Base-by-base conservation (phyloP, 2,888 invertebrate genomes). In the Tineola bisselliella region DNA sequence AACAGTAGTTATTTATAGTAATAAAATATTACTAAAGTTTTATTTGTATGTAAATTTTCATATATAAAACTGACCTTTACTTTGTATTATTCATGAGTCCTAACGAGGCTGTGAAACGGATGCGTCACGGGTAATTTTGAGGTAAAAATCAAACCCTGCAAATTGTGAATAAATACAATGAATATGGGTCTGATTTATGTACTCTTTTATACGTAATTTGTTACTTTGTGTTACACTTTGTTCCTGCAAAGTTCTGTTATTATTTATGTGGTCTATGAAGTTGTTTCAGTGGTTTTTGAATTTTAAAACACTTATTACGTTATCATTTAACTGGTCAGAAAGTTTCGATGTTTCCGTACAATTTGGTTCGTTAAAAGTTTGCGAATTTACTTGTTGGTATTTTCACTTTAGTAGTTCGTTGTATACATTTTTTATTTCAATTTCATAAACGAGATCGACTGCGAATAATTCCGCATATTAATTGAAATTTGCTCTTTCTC, bases 291-390 rank as follows among this genome's bases (percentile, higher is more conserved):
- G n/a, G n/a, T n/a, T 12, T 30, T 30, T 19, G 8, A 56, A 52
- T 48, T 25, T 15, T 11, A 18, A 25, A 56, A 30, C 19, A 56
- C 30, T 19, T 56, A 56, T 56, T 56, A 30, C 56, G 17, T 6
- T 19, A 56, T 56, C 18, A 56, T 56, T 56, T 6, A 25, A 11
- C 58, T 33, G n/a, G 12, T 58, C 33, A 15, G n/a, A 58, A 33
- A 58, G 58, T 58, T 58, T 54, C 30, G 13, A 33, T 58, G 33
- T n/a, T 58, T 44, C 59, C 60, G 54, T 19, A 58, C 60, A 48
- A 72, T 71, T 68, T 66, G 72, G 70, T 75, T 77, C 77, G 76
- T 77, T 78, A 77, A 76, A 78, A 77, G 68, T 75, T 73, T 67
- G 61, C 63, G n/a, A 57, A 57, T 57, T 57, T 30, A 19, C 19